Evolutionary conservation across 1,140 invertebrate species (phyloP).

Genomic region (Apolygus lucorum): DNA sequence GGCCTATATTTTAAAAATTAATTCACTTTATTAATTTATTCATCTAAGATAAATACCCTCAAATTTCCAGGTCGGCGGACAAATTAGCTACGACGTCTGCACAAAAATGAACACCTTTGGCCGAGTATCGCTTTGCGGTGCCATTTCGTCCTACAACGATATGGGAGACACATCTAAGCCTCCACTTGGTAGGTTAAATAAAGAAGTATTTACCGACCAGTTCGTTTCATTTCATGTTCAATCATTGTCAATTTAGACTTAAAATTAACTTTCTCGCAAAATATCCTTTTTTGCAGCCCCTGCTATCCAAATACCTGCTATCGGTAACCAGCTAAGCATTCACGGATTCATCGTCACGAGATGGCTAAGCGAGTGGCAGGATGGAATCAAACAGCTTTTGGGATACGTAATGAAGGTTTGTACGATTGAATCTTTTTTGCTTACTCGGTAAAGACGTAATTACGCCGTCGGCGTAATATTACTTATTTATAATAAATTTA

Average conservation of each 20-base stretch:
- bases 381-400: slow-evolving; percentile 49
- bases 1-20: no score
- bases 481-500: no score
- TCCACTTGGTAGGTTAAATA: background rate
- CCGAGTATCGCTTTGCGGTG: slow-evolving; percentile 40
- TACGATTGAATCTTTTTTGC: no score
- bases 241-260: no score
- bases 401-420: slow-evolving; percentile 52
- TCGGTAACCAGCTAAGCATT: slow-evolving; percentile 47
- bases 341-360: slow-evolving; percentile 52
- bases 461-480: no score
- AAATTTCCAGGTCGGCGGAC: slow-evolving; percentile 40
- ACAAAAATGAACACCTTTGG: slow-evolving; percentile 39
- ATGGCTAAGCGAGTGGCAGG: slow-evolving; percentile 48
- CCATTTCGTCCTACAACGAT: slow-evolving; percentile 40
- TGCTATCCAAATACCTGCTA: slow-evolving; percentile 35
- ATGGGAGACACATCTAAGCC: background rate
- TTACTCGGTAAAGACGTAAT: no score
- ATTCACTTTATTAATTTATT: background rate
- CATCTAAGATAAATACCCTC: background rate
- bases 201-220: no score
- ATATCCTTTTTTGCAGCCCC: slow-evolving; percentile 37
- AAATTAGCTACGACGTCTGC: slow-evolving; percentile 38
- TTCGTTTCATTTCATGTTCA: no score
- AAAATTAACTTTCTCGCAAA: background rate